Conservation (phyloP, 2,113 vertebrate species). For the Ia io region DNA sequence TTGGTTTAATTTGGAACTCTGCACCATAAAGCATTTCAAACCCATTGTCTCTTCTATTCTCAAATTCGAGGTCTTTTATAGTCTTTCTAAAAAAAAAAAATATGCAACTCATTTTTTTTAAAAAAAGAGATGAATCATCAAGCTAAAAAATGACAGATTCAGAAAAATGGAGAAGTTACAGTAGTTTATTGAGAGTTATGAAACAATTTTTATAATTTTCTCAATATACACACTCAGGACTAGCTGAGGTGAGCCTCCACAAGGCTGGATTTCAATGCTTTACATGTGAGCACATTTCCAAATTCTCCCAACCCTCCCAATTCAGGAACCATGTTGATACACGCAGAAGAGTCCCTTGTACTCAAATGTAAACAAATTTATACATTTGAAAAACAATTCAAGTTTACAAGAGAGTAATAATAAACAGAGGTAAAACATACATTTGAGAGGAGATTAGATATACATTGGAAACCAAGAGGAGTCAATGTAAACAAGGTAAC, state of each 20-base stretch:
- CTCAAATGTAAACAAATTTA: constrained; percentile 14
- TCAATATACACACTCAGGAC: background rate
- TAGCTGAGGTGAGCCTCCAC: background rate
- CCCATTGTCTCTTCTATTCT: background rate
- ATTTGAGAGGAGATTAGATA: constrained; percentile 5
- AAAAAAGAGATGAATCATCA: background rate
- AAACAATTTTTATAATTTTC: background rate
- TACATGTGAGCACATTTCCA: background rate
- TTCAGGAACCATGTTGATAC: background rate
- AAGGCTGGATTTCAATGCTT: background rate
- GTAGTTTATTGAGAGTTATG: background rate
- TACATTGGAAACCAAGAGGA: background rate
- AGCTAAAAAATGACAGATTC: background rate
- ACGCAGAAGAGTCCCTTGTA: background rate
- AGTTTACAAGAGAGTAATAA: constrained; percentile 16
- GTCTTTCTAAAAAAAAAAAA: background rate
- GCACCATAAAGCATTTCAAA: background rate
- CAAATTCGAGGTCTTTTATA: background rate
- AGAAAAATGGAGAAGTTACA: background rate
- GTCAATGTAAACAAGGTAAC: background rate
- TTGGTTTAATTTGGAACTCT: background rate
- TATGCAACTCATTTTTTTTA: background rate
- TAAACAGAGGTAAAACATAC: constrained; percentile 29
- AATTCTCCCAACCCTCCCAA: background rate
- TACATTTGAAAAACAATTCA: constrained; percentile 25